phyloP scores from a whole-genome alignment of 35 echinoderm and acorn worm species.

The Lytechinus pictus region DNA sequence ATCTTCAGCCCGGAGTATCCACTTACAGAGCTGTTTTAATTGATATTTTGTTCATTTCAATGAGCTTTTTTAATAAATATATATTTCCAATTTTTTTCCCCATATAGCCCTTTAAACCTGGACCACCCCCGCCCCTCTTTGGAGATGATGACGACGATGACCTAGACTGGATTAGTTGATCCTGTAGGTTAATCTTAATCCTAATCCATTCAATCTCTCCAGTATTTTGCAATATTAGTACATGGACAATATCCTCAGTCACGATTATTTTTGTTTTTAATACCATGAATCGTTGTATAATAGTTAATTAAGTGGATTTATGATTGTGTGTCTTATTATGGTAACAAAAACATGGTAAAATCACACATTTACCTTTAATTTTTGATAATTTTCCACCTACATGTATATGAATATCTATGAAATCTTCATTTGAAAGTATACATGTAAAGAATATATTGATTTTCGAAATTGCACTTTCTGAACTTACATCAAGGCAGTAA shows the following conservation, averaged over 20 bases:
- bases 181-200: not conserved
- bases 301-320: not conserved
- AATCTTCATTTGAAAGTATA: too few relatives aligned
- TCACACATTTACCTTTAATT: too few relatives aligned
- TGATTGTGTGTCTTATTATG: not conserved
- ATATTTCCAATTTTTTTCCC: slow-evolving; percentile 1
- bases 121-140: slow-evolving; percentile 73
- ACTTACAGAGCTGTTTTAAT: too few relatives aligned
- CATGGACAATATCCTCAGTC: not conserved
- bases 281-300: not conserved
- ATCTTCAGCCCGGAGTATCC: too few relatives aligned
- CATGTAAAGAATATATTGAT: too few relatives aligned
- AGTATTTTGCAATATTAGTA: slow-evolving; percentile 37
- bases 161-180: slow-evolving; percentile 66
- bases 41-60: too few relatives aligned
- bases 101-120: slow-evolving; percentile 64
- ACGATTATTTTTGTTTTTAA: not conserved
- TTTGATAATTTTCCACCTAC: too few relatives aligned
- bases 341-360: too few relatives aligned
- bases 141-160: slow-evolving; percentile 84
- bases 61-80: too few relatives aligned
- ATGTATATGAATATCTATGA: too few relatives aligned
- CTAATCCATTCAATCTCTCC: not conserved
- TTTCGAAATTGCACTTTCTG: too few relatives aligned
- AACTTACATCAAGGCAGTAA: too few relatives aligned